Conservation (phyloP, 2,113 vertebrate species). For the Tor tambroides region DNA sequence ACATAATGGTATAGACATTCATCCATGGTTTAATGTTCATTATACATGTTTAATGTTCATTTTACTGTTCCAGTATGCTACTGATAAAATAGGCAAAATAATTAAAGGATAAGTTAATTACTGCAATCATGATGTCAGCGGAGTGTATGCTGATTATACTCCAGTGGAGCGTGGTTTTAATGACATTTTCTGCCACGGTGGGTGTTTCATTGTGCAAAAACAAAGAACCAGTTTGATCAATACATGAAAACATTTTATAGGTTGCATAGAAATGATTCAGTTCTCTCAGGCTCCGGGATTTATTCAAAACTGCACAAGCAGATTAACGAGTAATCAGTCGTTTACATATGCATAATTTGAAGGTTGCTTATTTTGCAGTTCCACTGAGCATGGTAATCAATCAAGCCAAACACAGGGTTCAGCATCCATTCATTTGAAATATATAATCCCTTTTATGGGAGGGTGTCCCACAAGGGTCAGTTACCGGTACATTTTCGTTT, state of each 20-base stretch:
- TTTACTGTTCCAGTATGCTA: background rate
- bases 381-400: too few species aligned
- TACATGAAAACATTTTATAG: slow-evolving; percentile 23
- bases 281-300: background rate
- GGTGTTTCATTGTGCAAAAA: slow-evolving; percentile 17
- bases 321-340: too few species aligned
- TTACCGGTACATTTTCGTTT: too few species aligned
- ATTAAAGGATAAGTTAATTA: slow-evolving; percentile 2
- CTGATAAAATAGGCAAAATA: background rate
- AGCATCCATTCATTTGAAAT: too few species aligned
- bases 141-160: background rate
- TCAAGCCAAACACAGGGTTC: too few species aligned
- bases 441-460: too few species aligned
- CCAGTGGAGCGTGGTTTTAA: background rate
- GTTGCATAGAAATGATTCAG: slow-evolving; percentile 1
- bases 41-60: background rate
- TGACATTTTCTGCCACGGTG: background rate
- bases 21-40: background rate
- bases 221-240: slow-evolving; percentile 5
- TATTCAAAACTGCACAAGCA: too few species aligned
- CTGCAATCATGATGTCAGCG: slow-evolving; percentile 1
- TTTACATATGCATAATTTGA: too few species aligned
- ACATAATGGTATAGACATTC: background rate
- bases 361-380: too few species aligned
- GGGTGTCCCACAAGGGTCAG: too few species aligned